Conservation (phyloP, 2,888 invertebrate species). For the Philhelius pedissequus region DNA sequence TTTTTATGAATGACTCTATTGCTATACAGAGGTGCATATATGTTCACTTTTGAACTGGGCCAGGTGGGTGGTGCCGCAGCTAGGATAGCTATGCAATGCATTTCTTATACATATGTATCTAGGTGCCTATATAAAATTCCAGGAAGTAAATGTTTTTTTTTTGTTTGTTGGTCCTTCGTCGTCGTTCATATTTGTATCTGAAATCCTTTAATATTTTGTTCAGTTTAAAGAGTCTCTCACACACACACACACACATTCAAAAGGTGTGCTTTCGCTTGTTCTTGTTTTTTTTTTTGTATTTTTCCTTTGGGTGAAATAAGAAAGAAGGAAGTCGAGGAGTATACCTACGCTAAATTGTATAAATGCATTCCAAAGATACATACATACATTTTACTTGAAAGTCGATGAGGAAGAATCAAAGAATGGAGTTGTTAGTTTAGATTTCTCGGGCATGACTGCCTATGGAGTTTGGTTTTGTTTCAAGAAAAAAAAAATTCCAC, state of each 20-base stretch:
- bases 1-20: slow-evolving; percentile 62
- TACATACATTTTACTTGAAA: slow-evolving; percentile 53
- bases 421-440: background rate
- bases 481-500: background rate
- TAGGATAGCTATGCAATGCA: slow-evolving; percentile 18
- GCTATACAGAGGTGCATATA: background rate
- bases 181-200: slow-evolving; percentile 12
- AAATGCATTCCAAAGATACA: background rate
- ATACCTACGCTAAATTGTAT: background rate
- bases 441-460: slow-evolving; percentile 13
- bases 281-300: background rate
- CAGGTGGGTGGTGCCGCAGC: slow-evolving; percentile 49
- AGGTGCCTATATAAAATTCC: slow-evolving; percentile 50
- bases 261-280: slow-evolving; percentile 1
- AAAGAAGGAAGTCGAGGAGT: slow-evolving; percentile 59
- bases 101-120: too few species aligned
- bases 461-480: slow-evolving; percentile 7
- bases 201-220: slow-evolving; percentile 48
- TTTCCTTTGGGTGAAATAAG: slow-evolving; percentile 9
- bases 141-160: slow-evolving; percentile 55
- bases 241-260: background rate
- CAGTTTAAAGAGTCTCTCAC: slow-evolving; percentile 37
- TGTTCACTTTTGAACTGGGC: slow-evolving; percentile 59
- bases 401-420: slow-evolving; percentile 44
- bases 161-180: background rate